A percentile compares a stretch with the other conserved stretches of the same genome.
Evolutionary conservation across 2,797 vertebrate species (phyloP).

Genomic region (Scyliorhinus canicula): DNA sequence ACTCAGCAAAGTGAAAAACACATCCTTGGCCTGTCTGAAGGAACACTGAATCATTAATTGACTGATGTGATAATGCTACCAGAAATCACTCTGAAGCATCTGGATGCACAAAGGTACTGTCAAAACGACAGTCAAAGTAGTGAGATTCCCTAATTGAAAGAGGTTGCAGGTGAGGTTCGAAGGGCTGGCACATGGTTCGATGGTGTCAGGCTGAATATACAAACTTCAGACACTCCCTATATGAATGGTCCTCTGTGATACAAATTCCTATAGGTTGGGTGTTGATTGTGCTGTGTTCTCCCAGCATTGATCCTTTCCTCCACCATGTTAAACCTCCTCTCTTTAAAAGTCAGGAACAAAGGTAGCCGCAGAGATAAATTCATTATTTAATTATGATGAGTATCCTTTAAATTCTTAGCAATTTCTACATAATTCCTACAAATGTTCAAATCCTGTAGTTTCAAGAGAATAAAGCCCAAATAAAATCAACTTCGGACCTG

Average conservation of each 20-base stretch:
- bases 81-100: neutral
- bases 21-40: neutral
- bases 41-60: neutral
- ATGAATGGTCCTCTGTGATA: neutral
- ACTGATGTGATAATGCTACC: neutral
- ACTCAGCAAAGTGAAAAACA: neutral
- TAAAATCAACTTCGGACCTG: neutral
- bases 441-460: neutral
- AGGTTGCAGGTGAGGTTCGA: neutral
- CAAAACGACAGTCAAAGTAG: neutral
- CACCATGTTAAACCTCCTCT: too few relatives aligned
- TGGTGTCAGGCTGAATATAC: neutral
- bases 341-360: neutral
- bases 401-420: neutral
- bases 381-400: neutral
- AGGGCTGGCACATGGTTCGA: neutral
- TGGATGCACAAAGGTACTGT: neutral
- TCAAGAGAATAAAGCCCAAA: neutral
- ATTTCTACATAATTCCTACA: neutral
- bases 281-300: neutral
- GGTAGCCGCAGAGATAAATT: neutral
- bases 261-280: neutral
- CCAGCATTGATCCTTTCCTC: neutral
- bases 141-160: neutral
- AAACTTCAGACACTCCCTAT: neutral